Conservation (phyloP, 2,113 vertebrate genomes). For the Sterrhoptilus dennistouni region DNA sequence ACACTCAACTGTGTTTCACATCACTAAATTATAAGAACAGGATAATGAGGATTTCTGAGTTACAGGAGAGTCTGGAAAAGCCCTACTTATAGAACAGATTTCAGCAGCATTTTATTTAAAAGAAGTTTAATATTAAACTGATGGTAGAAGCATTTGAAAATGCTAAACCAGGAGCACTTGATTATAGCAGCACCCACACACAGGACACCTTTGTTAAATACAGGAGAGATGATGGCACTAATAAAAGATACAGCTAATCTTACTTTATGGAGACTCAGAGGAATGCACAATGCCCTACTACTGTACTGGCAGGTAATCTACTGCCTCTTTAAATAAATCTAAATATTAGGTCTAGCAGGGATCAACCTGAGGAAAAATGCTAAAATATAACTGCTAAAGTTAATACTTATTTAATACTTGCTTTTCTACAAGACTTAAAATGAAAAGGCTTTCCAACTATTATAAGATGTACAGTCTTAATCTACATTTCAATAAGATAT, state of each 20-base stretch:
- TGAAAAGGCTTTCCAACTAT: constrained; percentile 65
- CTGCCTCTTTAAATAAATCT: constrained; percentile 65
- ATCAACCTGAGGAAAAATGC: constrained; percentile 62
- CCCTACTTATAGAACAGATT: not conserved
- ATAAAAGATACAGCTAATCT: constrained; percentile 21
- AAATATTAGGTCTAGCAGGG: constrained; percentile 52
- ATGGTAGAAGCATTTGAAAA: not conserved
- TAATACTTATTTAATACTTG: constrained; percentile 66
- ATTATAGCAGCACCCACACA: not conserved
- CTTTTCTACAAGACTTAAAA: constrained; percentile 69
- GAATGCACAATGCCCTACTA: not conserved
- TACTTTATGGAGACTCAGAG: constrained; percentile 13
- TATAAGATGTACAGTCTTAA: constrained; percentile 66
- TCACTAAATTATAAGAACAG: not conserved
- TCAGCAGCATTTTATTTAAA: not conserved
- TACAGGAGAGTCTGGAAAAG: not conserved
- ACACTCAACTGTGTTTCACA: not conserved
- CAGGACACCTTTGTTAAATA: not conserved
- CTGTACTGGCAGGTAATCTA: constrained; percentile 49
- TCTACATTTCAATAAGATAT: constrained; percentile 75
- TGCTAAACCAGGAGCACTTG: not conserved
- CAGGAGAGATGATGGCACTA: not conserved
- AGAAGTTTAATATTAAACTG: not conserved
- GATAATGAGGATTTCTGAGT: not conserved
- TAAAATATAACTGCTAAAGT: constrained; percentile 58